phyloP scores from a whole-genome alignment of 1,140 invertebrate species.

The Spodoptera litura region DNA sequence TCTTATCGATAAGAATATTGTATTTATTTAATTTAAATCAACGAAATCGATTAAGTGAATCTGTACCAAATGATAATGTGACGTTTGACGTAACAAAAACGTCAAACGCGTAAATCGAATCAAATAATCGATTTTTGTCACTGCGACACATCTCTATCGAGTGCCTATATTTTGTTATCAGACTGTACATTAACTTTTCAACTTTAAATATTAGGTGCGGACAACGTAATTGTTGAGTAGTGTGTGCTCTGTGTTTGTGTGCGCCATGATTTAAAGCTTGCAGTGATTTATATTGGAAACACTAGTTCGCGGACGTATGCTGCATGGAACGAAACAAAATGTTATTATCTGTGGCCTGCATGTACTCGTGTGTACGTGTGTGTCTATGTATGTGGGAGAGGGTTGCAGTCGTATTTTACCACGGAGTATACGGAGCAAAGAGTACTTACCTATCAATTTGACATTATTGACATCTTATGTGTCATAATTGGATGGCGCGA shows the following conservation, averaged over 20 bases:
- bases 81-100: not conserved
- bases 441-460: no score
- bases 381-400: slow-evolving; percentile 1
- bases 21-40: not conserved
- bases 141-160: not conserved
- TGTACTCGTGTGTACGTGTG: not conserved
- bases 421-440: no score
- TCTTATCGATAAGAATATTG: no score
- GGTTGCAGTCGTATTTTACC: not conserved
- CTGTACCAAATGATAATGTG: no score
- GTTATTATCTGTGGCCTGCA: not conserved
- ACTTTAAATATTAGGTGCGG: slow-evolving; percentile 50
- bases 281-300: slow-evolving; percentile 37
- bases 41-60: no score
- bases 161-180: slow-evolving; percentile 1
- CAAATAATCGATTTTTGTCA: slow-evolving; percentile 15
- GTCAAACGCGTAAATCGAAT: slow-evolving; percentile 6
- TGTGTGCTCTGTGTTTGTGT: slow-evolving; percentile 22
- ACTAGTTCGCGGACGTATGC: slow-evolving; percentile 21
- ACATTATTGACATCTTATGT: no score
- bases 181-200: slow-evolving; percentile 40
- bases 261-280: slow-evolving; percentile 33
- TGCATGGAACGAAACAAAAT: slow-evolving; percentile 10
- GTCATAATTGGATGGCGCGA: no score
- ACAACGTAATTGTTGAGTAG: slow-evolving; percentile 48